A percentile compares a stretch with the other conserved stretches of the same genome.
These are phyloP conservation scores for Ornithoptera priamus DNA, from an alignment of 2,888 invertebrate species.

Conservation along the genomic window DNA sequence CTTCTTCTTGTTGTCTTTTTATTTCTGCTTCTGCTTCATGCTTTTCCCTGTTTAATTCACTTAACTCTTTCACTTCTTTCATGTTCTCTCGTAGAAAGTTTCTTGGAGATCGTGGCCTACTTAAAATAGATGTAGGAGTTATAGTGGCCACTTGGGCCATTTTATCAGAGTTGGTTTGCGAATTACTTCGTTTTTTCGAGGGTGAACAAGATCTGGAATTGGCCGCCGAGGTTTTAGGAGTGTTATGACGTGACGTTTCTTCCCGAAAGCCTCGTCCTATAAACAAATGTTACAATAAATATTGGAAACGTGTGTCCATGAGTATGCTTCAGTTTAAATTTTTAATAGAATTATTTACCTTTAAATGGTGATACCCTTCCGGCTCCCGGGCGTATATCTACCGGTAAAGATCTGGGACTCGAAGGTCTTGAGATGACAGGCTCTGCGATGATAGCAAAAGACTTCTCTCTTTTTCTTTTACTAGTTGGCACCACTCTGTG, in stretches of 20 bases:
- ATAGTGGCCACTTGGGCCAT: slow-evolving; percentile 66
- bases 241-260: slow-evolving; percentile 78
- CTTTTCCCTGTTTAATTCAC: slow-evolving; percentile 73
- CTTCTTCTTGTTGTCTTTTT: slow-evolving; percentile 68
- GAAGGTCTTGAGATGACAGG: slow-evolving; percentile 74
- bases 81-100: slow-evolving; percentile 75
- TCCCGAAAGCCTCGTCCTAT: slow-evolving; percentile 76
- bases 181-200: slow-evolving; percentile 65
- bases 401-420: slow-evolving; percentile 65
- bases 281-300: slow-evolving; percentile 29
- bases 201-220: slow-evolving; percentile 72
- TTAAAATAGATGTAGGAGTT: slow-evolving; percentile 52
- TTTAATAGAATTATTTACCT: slow-evolving; percentile 50
- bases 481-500: slow-evolving; percentile 68
- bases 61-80: slow-evolving; percentile 70
- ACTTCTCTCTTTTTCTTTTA: slow-evolving; percentile 82
- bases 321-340: neutral
- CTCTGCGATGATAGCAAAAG: slow-evolving; percentile 85
- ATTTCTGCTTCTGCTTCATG: slow-evolving; percentile 71
- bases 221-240: slow-evolving; percentile 69
- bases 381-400: slow-evolving; percentile 62
- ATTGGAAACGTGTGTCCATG: slow-evolving; percentile 2
- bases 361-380: slow-evolving; percentile 82
- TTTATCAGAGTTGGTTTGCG: slow-evolving; percentile 64
- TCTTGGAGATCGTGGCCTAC: slow-evolving; percentile 64